phyloP scores from a whole-genome alignment of 2,113 vertebrate genomes.

The Oreochromis tanganicae region DNA sequence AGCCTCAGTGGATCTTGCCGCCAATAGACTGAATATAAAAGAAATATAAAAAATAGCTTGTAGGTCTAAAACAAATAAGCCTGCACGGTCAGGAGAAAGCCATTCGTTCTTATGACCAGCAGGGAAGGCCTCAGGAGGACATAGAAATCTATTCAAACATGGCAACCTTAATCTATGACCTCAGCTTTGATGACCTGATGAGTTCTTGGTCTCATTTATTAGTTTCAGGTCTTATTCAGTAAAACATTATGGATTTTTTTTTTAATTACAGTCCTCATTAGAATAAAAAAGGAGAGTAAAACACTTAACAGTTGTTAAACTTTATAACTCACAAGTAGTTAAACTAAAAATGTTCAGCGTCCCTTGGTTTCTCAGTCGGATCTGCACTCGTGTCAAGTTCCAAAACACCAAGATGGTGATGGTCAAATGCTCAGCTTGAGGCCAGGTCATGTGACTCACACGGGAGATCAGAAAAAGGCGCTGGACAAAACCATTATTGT shows the following conservation, averaged over 20 bases:
- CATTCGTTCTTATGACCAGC: background rate
- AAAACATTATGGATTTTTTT: background rate
- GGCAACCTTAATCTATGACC: background rate
- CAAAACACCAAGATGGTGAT: background rate
- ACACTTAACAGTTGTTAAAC: background rate
- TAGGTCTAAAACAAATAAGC: background rate
- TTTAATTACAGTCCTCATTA: background rate
- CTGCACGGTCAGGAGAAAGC: background rate
- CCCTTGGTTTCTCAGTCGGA: accelerated
- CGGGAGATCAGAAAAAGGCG: background rate
- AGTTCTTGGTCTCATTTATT: background rate
- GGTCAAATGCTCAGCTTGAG: background rate
- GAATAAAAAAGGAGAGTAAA: background rate
- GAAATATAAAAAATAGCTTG: background rate
- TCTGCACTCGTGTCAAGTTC: background rate
- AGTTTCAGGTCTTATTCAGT: background rate
- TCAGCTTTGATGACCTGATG: background rate
- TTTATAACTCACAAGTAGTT: background rate
- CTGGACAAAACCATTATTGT: background rate
- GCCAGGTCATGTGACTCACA: background rate
- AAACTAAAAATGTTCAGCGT: background rate
- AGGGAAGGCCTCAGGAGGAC: background rate
- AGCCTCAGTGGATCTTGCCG: accelerated
- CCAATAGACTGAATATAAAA: background rate
- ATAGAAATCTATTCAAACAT: background rate